These are phyloP conservation scores for Agonopterix heracliana DNA, from an alignment of 2,888 invertebrate genomes.

Conservation along the genomic window DNA sequence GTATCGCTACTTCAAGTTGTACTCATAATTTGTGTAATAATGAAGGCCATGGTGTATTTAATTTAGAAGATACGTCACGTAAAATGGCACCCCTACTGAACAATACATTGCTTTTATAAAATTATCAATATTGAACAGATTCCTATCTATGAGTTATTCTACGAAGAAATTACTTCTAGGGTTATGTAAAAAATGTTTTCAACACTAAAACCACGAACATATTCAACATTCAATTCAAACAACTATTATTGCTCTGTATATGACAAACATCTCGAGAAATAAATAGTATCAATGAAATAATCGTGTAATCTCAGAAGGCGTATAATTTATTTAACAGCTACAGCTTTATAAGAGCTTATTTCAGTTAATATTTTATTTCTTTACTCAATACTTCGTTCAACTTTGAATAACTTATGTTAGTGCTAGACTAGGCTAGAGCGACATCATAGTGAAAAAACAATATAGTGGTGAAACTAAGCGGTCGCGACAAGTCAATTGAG, in stretches of 20 bases:
- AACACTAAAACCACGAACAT: slow-evolving; percentile 39
- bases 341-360: slow-evolving; percentile 42
- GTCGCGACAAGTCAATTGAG: too few species aligned
- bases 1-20: background rate
- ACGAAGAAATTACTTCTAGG: slow-evolving; percentile 51
- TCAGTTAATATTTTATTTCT: slow-evolving; percentile 25
- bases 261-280: slow-evolving; percentile 36
- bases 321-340: slow-evolving; percentile 51
- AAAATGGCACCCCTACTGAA: slow-evolving; percentile 64
- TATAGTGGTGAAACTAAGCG: too few species aligned
- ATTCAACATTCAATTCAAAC: slow-evolving; percentile 42
- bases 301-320: slow-evolving; percentile 54
- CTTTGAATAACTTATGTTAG: slow-evolving; percentile 47
- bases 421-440: slow-evolving; percentile 49
- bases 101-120: slow-evolving; percentile 43
- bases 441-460: slow-evolving; percentile 17
- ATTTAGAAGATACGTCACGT: slow-evolving; percentile 34
- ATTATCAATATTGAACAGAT: slow-evolving; percentile 45
- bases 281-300: slow-evolving; percentile 22
- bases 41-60: background rate
- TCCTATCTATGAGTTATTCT: slow-evolving; percentile 51
- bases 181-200: slow-evolving; percentile 49
- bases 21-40: too few species aligned
- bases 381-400: slow-evolving; percentile 53
- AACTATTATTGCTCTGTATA: slow-evolving; percentile 48